Evolutionary conservation across 1,140 invertebrate species (phyloP), one percentile per base, ranked within the genome.

Genomic region (Atta colombica): DNA sequence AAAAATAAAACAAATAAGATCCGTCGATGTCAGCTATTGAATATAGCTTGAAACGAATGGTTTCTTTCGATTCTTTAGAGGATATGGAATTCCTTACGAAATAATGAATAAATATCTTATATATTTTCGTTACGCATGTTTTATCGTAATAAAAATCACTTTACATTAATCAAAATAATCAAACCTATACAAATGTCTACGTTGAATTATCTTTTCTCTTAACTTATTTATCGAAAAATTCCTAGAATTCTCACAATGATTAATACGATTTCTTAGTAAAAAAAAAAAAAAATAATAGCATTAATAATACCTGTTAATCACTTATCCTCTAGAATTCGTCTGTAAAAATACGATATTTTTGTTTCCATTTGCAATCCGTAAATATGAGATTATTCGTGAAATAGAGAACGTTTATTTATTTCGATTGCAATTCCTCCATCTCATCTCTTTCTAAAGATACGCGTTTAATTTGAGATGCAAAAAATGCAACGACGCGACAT

Each of bases 221-320:
- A 45, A 61, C 49, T 45, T 82, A 72, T 60, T 82, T 39, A 74
- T 55, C 25, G n/a, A 53, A 74, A 39, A 72, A 49, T 7, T 31
- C 12, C 1, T 12, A 51, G 16, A 5, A 53, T 35, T 14, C 3
- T 58, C 16, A 3, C 60, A 60, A 45, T 16, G 31, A 71, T 71
- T 25, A 28, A 39, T 39, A 51, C 25, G 6, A 55, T 21, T 53
- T n/a, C 14, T 35, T 68, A n/a, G 4, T 69, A 77, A 14, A 16
- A 45, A 45, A 63, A 77, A 77, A 21, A 77, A 63, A 77, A 77
- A 77, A 63, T 65, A 61, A 65, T 39, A 10, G 5, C 35, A 31
- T 49, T 25, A 12, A 31, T 61, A 21, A n/a, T 18, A 75, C 28
- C 28, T 35, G 1, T 2, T 4, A 51, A 77, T 63, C 60, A 28